Evolutionary conservation across 2,797 vertebrate species (phyloP).

Genomic region (Sebastolobus alascanus): DNA sequence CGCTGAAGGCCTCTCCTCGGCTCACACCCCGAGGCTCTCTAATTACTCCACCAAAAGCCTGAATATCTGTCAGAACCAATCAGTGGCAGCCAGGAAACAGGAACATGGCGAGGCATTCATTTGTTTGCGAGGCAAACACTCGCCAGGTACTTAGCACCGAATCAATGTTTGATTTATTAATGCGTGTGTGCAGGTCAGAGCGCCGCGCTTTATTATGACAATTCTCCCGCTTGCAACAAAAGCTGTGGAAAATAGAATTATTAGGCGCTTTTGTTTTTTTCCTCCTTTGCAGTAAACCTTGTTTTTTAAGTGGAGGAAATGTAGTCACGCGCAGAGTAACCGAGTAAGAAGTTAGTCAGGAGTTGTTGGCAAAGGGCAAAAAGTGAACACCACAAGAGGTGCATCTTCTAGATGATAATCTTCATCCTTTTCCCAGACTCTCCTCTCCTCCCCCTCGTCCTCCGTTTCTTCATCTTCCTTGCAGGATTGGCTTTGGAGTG

Average conservation of each 20-base stretch:
- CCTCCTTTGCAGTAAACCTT: not conserved
- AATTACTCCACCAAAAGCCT: slow-evolving; percentile 78
- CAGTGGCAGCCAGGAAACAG: slow-evolving; percentile 58
- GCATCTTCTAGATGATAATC: slow-evolving; percentile 42
- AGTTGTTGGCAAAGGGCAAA: slow-evolving; percentile 42
- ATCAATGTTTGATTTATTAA: slow-evolving; percentile 72
- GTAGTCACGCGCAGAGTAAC: not conserved
- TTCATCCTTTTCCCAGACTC: slow-evolving; percentile 10
- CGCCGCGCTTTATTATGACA: slow-evolving; percentile 50
- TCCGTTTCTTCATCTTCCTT: slow-evolving; percentile 54
- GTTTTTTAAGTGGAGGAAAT: slow-evolving; percentile 5
- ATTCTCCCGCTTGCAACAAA: slow-evolving; percentile 30
- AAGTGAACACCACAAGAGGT: slow-evolving; percentile 41
- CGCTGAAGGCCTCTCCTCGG: slow-evolving; percentile 71
- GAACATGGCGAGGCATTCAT: slow-evolving; percentile 59
- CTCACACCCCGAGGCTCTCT: slow-evolving; percentile 78
- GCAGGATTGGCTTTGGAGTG: slow-evolving; percentile 45
- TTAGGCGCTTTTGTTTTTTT: slow-evolving; percentile 25
- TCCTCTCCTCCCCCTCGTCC: slow-evolving; percentile 6
- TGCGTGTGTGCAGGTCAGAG: slow-evolving; percentile 55
- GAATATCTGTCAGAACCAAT: slow-evolving; percentile 83
- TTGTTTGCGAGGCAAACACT: slow-evolving; percentile 77
- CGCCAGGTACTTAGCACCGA: slow-evolving; percentile 63
- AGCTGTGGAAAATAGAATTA: slow-evolving; percentile 32
- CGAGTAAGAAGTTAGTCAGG: slow-evolving; percentile 12